Evolutionary conservation across 2,888 invertebrate species (phyloP).

Genomic region (Mythimna lalbum): DNA sequence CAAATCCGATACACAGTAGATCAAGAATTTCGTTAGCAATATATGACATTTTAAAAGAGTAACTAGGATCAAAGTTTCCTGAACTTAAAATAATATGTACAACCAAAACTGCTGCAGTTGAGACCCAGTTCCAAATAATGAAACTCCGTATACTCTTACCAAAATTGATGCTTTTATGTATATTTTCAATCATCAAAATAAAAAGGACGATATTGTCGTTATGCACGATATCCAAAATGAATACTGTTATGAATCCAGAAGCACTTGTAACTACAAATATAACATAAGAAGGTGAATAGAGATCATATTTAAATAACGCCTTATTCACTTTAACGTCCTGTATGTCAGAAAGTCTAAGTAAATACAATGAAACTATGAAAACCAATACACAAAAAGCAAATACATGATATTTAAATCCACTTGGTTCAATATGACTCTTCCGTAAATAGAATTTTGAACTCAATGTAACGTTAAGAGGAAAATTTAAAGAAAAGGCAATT

Average conservation of each 20-base stretch:
- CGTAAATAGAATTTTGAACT: conserved; percentile 7
- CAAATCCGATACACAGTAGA: background rate
- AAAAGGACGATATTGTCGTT: background rate
- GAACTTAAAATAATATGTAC: background rate
- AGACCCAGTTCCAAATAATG: background rate
- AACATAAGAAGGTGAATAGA: background rate
- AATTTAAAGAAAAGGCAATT: conserved; percentile 18
- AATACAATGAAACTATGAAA: background rate
- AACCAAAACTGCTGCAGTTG: background rate
- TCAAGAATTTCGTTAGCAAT: background rate
- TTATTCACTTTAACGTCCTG: background rate
- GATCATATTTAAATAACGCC: conserved; percentile 10
- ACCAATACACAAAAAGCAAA: conserved; percentile 22
- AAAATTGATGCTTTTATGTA: background rate
- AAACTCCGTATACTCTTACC: background rate
- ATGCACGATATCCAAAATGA: background rate
- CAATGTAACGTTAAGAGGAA: conserved; percentile 12
- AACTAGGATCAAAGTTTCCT: background rate
- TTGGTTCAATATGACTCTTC: conserved; percentile 6
- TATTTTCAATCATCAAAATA: background rate
- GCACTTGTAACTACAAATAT: background rate
- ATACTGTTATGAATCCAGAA: background rate
- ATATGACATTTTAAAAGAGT: background rate
- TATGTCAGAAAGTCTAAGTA: background rate
- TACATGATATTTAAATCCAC: background rate